Conservation (phyloP, 2,113 vertebrate species). For the Archilochus colubris region DNA sequence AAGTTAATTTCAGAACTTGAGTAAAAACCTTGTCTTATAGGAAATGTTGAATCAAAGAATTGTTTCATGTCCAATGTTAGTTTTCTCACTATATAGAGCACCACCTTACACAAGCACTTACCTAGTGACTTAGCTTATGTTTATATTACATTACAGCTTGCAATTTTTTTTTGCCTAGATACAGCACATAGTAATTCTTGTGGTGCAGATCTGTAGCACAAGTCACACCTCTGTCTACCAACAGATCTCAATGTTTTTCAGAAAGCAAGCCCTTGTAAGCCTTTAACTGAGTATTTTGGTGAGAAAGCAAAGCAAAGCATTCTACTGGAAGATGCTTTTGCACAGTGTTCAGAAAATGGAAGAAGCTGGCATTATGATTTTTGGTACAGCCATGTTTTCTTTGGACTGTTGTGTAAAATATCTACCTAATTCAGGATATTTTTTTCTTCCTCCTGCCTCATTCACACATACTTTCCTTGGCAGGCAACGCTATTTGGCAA, state of each 20-base stretch:
- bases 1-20: not conserved
- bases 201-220: not conserved
- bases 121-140: not conserved
- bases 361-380: not conserved
- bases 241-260: not conserved
- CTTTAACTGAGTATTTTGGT: not conserved
- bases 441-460: constrained; percentile 7
- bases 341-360: not conserved
- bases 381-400: not conserved
- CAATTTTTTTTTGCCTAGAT: not conserved
- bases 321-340: not conserved
- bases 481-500: not conserved
- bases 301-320: not conserved
- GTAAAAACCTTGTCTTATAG: not conserved
- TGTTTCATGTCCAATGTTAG: not conserved
- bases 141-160: not conserved
- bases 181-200: not conserved
- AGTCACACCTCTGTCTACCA: not conserved
- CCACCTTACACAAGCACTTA: not conserved
- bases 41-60: not conserved
- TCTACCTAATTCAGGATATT: not conserved
- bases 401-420: not conserved
- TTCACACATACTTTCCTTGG: constrained; percentile 6
- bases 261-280: not conserved
- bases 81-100: not conserved